Percentiles rank a stretch among this genome's conserved stretches.
phyloP scores from a whole-genome alignment of 1,140 invertebrate species.

The Pseudomyrmex pallidus region DNA sequence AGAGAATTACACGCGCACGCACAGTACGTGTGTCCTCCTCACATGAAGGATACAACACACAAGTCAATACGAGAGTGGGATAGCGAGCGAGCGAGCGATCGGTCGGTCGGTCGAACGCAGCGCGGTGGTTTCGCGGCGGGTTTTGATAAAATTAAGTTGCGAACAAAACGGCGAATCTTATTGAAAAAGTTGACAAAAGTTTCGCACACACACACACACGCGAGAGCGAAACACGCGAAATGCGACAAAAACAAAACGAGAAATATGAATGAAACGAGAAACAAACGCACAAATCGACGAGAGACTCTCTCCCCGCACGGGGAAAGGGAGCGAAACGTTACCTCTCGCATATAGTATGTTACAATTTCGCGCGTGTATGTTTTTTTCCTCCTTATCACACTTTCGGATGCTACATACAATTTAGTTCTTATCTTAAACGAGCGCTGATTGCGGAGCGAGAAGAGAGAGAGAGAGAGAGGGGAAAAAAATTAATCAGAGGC shows the following conservation, averaged over 20 bases:
- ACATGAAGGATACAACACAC: too few species aligned
- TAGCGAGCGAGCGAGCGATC: constrained; percentile 12
- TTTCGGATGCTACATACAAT: neutral
- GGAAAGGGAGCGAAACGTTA: too few species aligned
- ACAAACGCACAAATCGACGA: neutral
- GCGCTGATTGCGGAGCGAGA: constrained; percentile 19
- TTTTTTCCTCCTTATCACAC: neutral
- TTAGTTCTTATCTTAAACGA: constrained; percentile 37
- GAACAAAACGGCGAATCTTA: constrained; percentile 8
- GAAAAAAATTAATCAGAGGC: constrained; percentile 39
- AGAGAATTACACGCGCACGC: constrained; percentile 25
- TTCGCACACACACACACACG: neutral
- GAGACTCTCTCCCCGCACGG: neutral
- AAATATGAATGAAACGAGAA: neutral
- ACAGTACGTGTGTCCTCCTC: neutral
- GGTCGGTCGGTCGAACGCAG: too few species aligned
- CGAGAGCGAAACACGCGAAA: too few species aligned
- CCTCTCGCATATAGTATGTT: neutral
- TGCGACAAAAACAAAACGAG: neutral
- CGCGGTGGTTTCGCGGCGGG: constrained; percentile 19
- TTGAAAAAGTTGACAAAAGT: constrained; percentile 16
- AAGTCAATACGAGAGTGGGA: too few species aligned
- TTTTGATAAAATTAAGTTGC: constrained; percentile 28
- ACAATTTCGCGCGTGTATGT: neutral
- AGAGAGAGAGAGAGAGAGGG: too few species aligned